These are phyloP conservation scores for Myotis davidii DNA, from an alignment of 2,113 vertebrate species.

Conservation along the genomic window DNA sequence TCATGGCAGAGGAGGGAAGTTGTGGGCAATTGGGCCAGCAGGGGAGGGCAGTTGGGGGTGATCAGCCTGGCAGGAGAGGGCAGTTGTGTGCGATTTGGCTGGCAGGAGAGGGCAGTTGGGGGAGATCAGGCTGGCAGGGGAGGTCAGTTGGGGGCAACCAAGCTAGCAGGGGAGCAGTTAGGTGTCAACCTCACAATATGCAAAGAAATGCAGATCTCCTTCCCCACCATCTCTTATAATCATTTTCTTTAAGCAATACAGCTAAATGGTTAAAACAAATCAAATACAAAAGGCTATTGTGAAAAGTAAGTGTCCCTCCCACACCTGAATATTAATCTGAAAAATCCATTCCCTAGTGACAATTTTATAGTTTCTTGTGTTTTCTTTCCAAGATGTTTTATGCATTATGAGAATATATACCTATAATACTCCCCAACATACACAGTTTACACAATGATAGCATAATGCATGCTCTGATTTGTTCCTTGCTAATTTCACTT, in stretches of 20 bases:
- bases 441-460: background rate
- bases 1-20: no score
- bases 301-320: background rate
- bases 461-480: background rate
- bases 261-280: background rate
- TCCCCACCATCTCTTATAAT: background rate
- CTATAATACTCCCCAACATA: background rate
- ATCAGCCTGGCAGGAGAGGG: no score
- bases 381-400: slow-evolving; percentile 11
- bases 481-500: background rate
- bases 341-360: background rate
- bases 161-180: no score
- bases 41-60: no score
- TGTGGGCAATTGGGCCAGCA: no score
- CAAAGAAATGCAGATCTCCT: background rate
- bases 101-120: no score
- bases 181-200: background rate
- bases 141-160: no score
- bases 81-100: no score
- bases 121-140: no score
- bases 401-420: background rate
- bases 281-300: background rate
- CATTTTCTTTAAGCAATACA: background rate
- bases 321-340: background rate
- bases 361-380: background rate